Conservation (phyloP, 2,888 invertebrate species). For the Limnephilus rhombicus region DNA sequence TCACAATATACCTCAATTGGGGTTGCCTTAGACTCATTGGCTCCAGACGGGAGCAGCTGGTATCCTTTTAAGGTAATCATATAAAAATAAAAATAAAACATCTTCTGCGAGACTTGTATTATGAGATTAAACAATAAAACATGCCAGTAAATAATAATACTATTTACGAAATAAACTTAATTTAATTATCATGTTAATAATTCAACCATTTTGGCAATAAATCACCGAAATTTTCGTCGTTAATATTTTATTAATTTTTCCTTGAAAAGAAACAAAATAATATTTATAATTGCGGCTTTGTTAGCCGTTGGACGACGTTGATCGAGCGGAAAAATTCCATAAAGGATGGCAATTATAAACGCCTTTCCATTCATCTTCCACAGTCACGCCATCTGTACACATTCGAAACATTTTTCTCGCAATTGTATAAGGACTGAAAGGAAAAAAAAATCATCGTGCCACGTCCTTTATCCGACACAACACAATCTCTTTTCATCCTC, state of each 20-base stretch:
- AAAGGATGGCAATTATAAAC: conserved; percentile 33
- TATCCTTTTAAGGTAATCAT: too few relatives aligned
- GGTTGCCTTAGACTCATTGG: too few relatives aligned
- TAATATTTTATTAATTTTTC: neutral
- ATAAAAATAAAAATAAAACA: too few relatives aligned
- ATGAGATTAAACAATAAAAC: neutral
- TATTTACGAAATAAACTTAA: neutral
- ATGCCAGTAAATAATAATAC: neutral
- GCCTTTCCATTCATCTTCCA: conserved; percentile 26
- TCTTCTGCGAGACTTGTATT: neutral
- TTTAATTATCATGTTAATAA: neutral
- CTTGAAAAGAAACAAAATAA: neutral
- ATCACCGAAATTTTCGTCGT: neutral
- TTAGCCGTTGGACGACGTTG: neutral
- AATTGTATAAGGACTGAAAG: conserved; percentile 32
- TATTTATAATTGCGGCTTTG: conserved; percentile 18
- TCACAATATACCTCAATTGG: too few relatives aligned
- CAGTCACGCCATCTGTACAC: conserved; percentile 34
- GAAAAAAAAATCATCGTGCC: conserved; percentile 15
- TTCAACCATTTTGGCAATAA: neutral
- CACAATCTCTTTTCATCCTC: conserved; percentile 54
- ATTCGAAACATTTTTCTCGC: conserved; percentile 44
- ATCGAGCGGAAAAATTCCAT: conserved; percentile 29
- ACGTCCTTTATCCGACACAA: conserved; percentile 47
- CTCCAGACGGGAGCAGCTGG: too few relatives aligned